Conservation (phyloP, 2,797 vertebrate genomes). For the Argya squamiceps region DNA sequence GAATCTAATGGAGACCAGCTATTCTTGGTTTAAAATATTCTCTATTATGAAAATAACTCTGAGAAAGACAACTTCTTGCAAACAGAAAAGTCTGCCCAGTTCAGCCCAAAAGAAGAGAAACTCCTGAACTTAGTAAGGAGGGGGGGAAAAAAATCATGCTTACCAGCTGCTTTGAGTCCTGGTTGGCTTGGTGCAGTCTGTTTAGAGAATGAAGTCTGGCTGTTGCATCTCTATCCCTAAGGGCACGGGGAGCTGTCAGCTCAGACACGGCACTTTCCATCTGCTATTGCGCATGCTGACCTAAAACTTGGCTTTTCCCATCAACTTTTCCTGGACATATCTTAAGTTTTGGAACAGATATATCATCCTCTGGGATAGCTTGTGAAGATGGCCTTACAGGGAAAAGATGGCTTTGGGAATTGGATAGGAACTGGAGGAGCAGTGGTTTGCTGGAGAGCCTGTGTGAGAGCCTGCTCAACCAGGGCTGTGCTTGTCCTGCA, state of each 20-base stretch:
- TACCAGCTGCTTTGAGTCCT: slow-evolving; percentile 62
- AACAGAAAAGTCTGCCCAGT: not conserved
- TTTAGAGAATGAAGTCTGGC: slow-evolving; percentile 49
- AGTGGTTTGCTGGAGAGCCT: not conserved
- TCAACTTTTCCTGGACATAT: slow-evolving; percentile 20
- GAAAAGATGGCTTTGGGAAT: not conserved
- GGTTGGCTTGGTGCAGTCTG: slow-evolving; percentile 50
- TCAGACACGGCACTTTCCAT: slow-evolving; percentile 48
- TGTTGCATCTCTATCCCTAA: slow-evolving; percentile 27
- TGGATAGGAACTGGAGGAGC: not conserved
- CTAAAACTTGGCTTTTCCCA: slow-evolving; percentile 40
- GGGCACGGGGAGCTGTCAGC: slow-evolving; percentile 59
- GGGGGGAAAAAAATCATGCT: not conserved
- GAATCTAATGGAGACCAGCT: not conserved
- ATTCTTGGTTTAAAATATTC: slow-evolving; percentile 13
- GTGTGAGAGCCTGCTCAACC: not conserved
- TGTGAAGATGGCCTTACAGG: not conserved
- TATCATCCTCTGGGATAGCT: not conserved
- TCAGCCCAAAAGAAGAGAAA: slow-evolving; percentile 18
- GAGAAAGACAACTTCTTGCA: not conserved
- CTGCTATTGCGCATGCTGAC: slow-evolving; percentile 43
- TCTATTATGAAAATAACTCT: not conserved
- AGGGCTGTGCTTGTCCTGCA: not conserved
- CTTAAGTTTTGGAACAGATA: not conserved
- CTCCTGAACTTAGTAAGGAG: not conserved